phyloP scores from a whole-genome alignment of 92 coral and sea anemone genomes.

The Phenganax stokvisi region DNA sequence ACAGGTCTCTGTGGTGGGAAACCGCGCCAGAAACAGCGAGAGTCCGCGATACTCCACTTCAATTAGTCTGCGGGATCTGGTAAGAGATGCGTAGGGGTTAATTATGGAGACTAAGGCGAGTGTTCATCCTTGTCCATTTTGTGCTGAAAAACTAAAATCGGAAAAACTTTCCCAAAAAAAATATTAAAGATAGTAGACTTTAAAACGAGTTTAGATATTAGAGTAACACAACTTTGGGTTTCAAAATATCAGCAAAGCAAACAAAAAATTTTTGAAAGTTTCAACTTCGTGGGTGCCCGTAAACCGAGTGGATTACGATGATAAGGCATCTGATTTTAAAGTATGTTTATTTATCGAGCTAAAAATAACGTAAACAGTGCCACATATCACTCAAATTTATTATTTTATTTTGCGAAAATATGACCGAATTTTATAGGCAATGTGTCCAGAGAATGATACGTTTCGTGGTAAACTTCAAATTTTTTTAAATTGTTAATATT shows the following conservation, averaged over 20 bases:
- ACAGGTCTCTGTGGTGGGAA: no score
- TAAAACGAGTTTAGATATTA: neutral
- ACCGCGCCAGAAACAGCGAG: no score
- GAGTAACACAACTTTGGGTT: neutral
- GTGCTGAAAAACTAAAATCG: no score
- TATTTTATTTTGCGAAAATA: no score
- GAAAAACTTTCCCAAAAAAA: no score
- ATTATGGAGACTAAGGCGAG: no score
- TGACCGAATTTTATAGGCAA: no score
- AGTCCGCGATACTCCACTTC: no score
- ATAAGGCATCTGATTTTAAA: neutral
- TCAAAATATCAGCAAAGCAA: neutral
- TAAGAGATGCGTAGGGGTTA: no score
- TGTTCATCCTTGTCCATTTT: no score
- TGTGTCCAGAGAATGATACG: neutral
- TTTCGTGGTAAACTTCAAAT: neutral
- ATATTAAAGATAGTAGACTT: neutral
- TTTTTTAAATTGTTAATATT: neutral
- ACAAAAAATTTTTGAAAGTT: neutral
- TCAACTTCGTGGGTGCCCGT: neutral
- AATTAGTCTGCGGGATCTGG: no score
- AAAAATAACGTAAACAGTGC: neutral
- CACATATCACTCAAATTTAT: neutral
- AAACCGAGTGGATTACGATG: neutral
- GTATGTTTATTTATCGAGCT: neutral